phyloP scores from a whole-genome alignment of 2,113 vertebrate genomes.

The Nasalis larvatus region DNA sequence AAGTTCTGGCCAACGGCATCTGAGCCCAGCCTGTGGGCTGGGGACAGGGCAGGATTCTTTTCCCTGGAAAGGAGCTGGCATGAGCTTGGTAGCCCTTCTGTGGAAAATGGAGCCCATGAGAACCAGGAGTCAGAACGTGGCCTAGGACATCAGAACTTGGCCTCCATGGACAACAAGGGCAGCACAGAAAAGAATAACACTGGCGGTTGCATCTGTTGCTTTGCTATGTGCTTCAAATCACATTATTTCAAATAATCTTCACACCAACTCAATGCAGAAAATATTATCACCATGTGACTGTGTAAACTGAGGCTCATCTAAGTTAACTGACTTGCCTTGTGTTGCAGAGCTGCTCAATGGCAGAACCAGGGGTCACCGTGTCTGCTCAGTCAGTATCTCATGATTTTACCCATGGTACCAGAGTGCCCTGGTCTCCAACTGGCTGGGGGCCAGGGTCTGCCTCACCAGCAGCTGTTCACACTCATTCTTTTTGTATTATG shows the following conservation, averaged over 20 bases:
- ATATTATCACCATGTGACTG: neutral
- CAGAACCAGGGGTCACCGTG: neutral
- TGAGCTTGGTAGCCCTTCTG: neutral
- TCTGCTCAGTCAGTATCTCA: neutral
- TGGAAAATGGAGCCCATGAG: neutral
- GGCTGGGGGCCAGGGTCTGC: neutral
- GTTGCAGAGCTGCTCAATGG: neutral
- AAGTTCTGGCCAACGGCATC: neutral
- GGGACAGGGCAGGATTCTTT: neutral
- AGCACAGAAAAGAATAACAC: neutral
- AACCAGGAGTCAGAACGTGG: neutral
- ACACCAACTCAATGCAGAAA: neutral
- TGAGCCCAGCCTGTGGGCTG: neutral
- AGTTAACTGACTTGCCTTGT: neutral
- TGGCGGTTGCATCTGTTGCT: neutral
- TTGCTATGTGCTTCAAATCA: neutral
- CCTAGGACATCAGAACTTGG: neutral
- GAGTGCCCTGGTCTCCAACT: neutral
- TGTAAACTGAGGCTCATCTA: neutral
- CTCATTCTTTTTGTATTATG: neutral
- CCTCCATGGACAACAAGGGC: neutral
- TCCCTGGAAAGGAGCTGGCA: neutral
- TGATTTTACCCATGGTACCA: accelerated
- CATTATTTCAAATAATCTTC: neutral
- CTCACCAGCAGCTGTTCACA: neutral